phyloP scores from a whole-genome alignment of 2,888 invertebrate species.

The Camponotus fellah region DNA sequence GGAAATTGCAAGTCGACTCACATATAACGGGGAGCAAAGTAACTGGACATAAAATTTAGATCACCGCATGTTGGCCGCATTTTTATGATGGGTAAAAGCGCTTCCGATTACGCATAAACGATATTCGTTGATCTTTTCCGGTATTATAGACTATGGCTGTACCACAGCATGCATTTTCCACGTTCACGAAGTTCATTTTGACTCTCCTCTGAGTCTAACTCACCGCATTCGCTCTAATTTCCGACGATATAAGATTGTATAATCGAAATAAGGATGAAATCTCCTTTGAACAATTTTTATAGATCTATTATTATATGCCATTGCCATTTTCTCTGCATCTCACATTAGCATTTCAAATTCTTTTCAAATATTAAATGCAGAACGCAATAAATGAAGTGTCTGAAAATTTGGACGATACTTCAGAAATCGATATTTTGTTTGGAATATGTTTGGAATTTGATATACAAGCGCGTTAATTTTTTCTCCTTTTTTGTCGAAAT shows the following conservation, averaged over 20 bases:
- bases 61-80: slow-evolving; percentile 18
- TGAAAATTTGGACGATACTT: slow-evolving; percentile 1
- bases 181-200: slow-evolving; percentile 66
- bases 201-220: slow-evolving; percentile 28
- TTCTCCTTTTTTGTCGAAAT: slow-evolving; percentile 13
- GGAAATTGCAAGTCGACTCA: neutral
- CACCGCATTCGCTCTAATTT: slow-evolving; percentile 52
- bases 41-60: slow-evolving; percentile 34
- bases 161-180: slow-evolving; percentile 71
- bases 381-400: neutral
- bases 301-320: slow-evolving; percentile 14
- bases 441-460: neutral
- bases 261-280: slow-evolving; percentile 52
- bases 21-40: neutral
- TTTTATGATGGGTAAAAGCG: slow-evolving; percentile 29
- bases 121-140: slow-evolving; percentile 38
- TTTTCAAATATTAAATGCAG: slow-evolving; percentile 4
- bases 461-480: slow-evolving; percentile 6
- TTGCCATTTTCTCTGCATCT: slow-evolving; percentile 14
- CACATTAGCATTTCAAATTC: neutral
- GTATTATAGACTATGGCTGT: slow-evolving; percentile 29
- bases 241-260: slow-evolving; percentile 35
- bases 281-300: slow-evolving; percentile 31
- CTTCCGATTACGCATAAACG: slow-evolving; percentile 22
- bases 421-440: neutral